phyloP scores from a whole-genome alignment of 2,113 vertebrate species.

The Oxyura jamaicensis region DNA sequence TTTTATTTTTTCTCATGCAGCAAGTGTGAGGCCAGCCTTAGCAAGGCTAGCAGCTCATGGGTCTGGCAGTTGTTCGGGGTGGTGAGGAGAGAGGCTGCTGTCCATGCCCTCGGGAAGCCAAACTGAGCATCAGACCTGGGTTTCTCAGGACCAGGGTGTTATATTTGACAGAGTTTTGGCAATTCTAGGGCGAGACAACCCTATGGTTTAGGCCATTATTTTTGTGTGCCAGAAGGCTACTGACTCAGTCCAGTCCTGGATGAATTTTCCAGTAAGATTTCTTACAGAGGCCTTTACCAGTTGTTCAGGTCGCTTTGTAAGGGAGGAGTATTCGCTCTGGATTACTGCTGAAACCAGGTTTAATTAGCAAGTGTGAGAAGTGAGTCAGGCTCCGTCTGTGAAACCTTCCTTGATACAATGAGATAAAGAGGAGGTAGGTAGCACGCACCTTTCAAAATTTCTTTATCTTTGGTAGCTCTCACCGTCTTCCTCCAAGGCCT shows the following conservation, averaged over 20 bases:
- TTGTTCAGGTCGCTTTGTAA: not conserved
- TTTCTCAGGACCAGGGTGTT: not conserved
- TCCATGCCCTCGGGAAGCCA: not conserved
- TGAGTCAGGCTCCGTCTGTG: not conserved
- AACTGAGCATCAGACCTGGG: not conserved
- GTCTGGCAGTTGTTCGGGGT: not conserved
- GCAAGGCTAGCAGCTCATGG: not conserved
- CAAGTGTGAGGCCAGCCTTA: not conserved
- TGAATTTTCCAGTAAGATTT: not conserved
- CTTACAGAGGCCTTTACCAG: not conserved
- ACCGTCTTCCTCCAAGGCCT: not conserved
- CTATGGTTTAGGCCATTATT: not conserved
- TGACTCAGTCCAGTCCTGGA: not conserved
- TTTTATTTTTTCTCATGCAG: not conserved
- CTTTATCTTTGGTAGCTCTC: slow-evolving; percentile 6
- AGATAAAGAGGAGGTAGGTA: slow-evolving; percentile 17
- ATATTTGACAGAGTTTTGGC: not conserved
- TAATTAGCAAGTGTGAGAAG: slow-evolving; percentile 32
- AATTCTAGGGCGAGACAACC: not conserved
- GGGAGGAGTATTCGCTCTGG: not conserved
- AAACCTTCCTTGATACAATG: slow-evolving; percentile 7
- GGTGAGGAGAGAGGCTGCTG: not conserved
- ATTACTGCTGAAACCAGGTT: slow-evolving; percentile 3
- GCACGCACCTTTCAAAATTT: not conserved
- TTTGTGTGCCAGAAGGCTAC: not conserved